phyloP scores from a whole-genome alignment of 2,113 vertebrate species.

The Egretta garzetta region DNA sequence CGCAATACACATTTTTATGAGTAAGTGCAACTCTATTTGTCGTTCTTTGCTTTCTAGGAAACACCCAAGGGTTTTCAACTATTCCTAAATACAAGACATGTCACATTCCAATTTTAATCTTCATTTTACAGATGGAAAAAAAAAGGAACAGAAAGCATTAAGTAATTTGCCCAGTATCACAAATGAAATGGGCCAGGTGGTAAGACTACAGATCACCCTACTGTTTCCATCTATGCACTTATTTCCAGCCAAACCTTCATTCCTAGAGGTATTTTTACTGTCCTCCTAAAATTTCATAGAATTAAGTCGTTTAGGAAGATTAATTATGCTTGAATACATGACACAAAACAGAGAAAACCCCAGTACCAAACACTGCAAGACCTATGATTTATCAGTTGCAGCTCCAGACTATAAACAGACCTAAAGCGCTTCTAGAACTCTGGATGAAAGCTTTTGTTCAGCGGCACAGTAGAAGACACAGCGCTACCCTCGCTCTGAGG shows the following conservation, averaged over 20 bases:
- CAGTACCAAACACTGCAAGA: neutral
- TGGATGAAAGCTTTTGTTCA: neutral
- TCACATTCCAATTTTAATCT: neutral
- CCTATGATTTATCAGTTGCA: neutral
- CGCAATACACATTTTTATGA: neutral
- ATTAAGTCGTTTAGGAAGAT: constrained; percentile 1
- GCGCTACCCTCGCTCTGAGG: fast-evolving
- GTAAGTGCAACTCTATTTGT: neutral
- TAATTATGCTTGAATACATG: neutral
- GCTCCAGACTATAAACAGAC: neutral
- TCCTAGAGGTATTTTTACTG: neutral
- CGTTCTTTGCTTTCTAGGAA: neutral
- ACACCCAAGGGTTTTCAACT: neutral
- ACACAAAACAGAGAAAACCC: constrained; percentile 1
- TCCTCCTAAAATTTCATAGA: neutral
- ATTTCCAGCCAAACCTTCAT: neutral
- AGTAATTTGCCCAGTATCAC: neutral
- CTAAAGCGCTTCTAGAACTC: neutral
- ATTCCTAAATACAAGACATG: neutral
- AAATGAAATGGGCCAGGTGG: neutral
- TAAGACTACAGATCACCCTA: neutral
- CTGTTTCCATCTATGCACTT: neutral
- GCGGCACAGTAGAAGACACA: neutral
- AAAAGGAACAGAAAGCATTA: neutral
- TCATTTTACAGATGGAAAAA: neutral